Evolutionary conservation across 2,797 vertebrate genomes (phyloP).

Genomic region (Ctenopoma kingsleyae): DNA sequence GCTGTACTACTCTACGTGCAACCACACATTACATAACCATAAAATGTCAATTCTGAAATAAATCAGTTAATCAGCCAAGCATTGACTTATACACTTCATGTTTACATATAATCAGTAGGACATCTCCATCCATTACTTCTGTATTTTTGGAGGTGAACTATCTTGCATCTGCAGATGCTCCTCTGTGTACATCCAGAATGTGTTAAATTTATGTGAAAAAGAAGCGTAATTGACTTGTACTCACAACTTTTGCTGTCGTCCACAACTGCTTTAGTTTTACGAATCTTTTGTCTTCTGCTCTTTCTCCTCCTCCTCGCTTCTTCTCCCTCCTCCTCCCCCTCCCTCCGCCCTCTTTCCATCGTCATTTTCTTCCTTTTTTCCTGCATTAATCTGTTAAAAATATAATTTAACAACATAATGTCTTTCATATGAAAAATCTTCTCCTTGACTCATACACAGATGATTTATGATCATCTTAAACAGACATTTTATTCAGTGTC

Average conservation of each 20-base stretch:
- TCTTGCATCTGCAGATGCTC: slow-evolving; percentile 26
- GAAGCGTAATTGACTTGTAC: slow-evolving; percentile 67
- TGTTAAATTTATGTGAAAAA: slow-evolving; percentile 51
- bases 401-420: slow-evolving; percentile 5
- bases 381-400: slow-evolving; percentile 24
- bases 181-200: slow-evolving; percentile 25
- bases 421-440: neutral
- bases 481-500: neutral
- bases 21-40: slow-evolving; percentile 1
- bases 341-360: slow-evolving; percentile 53
- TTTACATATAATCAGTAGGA: slow-evolving; percentile 31
- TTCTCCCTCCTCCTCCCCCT: slow-evolving; percentile 50
- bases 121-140: neutral
- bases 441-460: neutral
- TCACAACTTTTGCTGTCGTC: slow-evolving; percentile 82
- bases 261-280: slow-evolving; percentile 77
- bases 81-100: neutral
- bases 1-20: slow-evolving; percentile 20
- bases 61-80: slow-evolving; percentile 25
- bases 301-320: slow-evolving; percentile 71
- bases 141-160: slow-evolving; percentile 30
- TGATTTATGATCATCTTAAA: neutral
- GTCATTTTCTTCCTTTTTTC: slow-evolving; percentile 46
- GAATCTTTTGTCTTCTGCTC: slow-evolving; percentile 79
- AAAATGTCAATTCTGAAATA: slow-evolving; percentile 1